phyloP scores from a whole-genome alignment of 2,888 invertebrate genomes.

The Asteroscopus sphinx region DNA sequence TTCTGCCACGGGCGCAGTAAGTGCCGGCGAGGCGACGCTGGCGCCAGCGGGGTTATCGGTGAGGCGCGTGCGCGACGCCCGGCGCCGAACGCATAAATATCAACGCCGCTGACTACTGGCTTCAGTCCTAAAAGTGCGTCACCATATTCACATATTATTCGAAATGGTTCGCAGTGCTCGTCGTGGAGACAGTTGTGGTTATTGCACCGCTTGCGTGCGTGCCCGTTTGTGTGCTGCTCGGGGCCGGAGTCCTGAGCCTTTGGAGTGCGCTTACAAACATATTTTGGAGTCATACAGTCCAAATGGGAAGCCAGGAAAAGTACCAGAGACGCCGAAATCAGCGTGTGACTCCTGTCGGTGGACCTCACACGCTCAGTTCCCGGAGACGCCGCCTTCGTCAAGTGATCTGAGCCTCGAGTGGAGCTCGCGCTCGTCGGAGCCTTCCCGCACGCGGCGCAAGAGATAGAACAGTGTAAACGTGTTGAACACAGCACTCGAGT shows the following conservation, averaged over 20 bases:
- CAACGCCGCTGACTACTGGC: constrained; percentile 62
- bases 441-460: constrained; percentile 78
- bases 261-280: constrained; percentile 87
- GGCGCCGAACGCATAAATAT: constrained; percentile 78
- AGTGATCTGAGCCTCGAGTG: constrained; percentile 85
- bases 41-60: constrained; percentile 85
- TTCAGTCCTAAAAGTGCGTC: constrained; percentile 74
- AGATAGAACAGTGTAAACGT: constrained; percentile 70
- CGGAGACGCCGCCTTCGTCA: constrained; percentile 82
- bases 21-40: constrained; percentile 65
- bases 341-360: constrained; percentile 84
- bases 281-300: constrained; percentile 83
- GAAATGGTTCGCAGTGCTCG: constrained; percentile 80
- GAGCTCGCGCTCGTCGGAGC: constrained; percentile 80
- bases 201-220: constrained; percentile 85
- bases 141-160: constrained; percentile 48
- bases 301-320: constrained; percentile 66
- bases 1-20: constrained; percentile 46
- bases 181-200: constrained; percentile 83
- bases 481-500: constrained; percentile 56
- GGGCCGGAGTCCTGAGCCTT: constrained; percentile 80
- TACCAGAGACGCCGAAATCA: constrained; percentile 74
- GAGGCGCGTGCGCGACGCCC: constrained; percentile 86
- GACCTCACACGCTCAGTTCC: constrained; percentile 87
- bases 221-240: constrained; percentile 79